phyloP scores from a whole-genome alignment of 2,888 invertebrate genomes.

The Aproaerema taeniolella region DNA sequence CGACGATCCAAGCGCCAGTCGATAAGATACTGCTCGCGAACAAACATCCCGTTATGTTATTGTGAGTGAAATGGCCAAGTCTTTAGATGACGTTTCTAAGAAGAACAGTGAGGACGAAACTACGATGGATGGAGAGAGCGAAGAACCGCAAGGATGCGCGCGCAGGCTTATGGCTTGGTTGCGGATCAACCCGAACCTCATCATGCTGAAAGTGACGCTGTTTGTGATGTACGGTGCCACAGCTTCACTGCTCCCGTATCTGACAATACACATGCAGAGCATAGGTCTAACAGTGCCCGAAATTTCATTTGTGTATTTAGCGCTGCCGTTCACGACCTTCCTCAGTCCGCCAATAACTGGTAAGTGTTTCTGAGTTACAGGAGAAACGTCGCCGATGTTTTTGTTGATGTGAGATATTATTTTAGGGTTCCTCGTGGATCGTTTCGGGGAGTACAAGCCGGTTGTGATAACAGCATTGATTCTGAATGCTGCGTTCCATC shows the following conservation, averaged over 20 bases:
- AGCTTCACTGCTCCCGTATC: constrained; percentile 89
- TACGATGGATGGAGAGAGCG: constrained; percentile 64
- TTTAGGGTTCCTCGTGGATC: constrained; percentile 89
- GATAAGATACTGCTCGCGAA: constrained; percentile 62
- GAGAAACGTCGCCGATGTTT: neutral
- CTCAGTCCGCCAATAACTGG: constrained; percentile 90
- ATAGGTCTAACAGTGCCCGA: constrained; percentile 91
- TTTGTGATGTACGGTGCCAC: constrained; percentile 92
- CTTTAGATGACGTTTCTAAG: constrained; percentile 46
- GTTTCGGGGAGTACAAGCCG: constrained; percentile 90
- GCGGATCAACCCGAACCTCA: constrained; percentile 85
- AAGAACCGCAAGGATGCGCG: constrained; percentile 53
- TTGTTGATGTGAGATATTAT: constrained; percentile 18
- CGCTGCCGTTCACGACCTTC: constrained; percentile 91
- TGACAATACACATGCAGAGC: constrained; percentile 94
- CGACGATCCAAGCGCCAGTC: constrained; percentile 56
- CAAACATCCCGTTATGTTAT: constrained; percentile 53
- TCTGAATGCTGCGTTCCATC: constrained; percentile 87
- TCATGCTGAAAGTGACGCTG: constrained; percentile 88
- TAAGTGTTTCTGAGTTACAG: constrained; percentile 45
- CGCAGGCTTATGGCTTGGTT: constrained; percentile 65
- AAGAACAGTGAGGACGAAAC: constrained; percentile 66
- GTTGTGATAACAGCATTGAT: constrained; percentile 87
- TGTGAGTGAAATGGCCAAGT: constrained; percentile 52
- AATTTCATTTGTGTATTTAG: constrained; percentile 91